Evolutionary conservation across 2,797 vertebrate species (phyloP).

Genomic region (Ceyx erithaca): DNA sequence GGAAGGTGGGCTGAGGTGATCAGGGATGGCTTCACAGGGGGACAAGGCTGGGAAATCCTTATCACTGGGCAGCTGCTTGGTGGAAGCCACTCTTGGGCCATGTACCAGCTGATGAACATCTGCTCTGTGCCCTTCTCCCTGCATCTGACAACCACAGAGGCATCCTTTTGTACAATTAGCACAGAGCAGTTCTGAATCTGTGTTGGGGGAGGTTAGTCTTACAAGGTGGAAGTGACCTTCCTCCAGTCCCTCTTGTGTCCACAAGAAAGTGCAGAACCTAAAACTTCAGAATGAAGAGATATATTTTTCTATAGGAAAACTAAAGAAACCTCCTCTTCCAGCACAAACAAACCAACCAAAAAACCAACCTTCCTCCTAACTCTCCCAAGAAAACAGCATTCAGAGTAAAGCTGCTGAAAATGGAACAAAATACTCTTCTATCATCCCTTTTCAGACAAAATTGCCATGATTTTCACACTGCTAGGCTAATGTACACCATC

Average conservation of each 20-base stretch:
- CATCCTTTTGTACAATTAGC: neutral
- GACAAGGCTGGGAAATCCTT: neutral
- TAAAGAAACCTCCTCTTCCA: neutral
- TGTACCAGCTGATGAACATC: neutral
- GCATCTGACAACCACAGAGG: neutral
- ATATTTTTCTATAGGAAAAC: neutral
- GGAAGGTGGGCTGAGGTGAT: neutral
- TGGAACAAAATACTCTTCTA: neutral
- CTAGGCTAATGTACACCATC: neutral
- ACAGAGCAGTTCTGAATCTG: neutral
- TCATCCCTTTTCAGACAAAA: slow-evolving; percentile 24
- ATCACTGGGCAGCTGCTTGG: no score
- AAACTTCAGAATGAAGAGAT: neutral
- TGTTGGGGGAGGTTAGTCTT: neutral
- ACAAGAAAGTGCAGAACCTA: neutral
- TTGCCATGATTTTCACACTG: neutral
- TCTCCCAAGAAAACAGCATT: neutral
- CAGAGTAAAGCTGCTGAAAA: neutral
- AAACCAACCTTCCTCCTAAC: neutral
- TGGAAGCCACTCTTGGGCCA: fast-evolving
- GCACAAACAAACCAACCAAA: neutral
- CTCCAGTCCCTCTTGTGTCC: neutral
- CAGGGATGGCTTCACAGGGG: neutral
- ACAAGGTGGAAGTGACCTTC: neutral
- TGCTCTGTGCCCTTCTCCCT: neutral